These are phyloP conservation scores for Lacanobia wlatinum DNA, from an alignment of 2,888 invertebrate species.

Conservation along the genomic window DNA sequence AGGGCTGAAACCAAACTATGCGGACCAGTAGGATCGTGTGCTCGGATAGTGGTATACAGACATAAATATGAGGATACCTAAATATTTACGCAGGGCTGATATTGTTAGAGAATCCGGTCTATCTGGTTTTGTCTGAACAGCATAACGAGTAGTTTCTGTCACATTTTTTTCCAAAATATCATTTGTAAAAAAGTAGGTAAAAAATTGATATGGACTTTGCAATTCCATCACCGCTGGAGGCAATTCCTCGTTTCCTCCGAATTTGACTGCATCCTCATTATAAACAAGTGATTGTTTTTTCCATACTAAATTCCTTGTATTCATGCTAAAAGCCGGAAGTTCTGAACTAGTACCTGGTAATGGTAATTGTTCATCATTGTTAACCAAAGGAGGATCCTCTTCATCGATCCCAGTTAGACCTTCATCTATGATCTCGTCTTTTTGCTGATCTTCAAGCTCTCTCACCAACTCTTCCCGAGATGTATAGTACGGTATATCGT, in stretches of 20 bases:
- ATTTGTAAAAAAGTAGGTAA: no score
- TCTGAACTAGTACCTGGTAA: background rate
- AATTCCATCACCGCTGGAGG: slow-evolving; percentile 49
- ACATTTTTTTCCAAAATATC: background rate
- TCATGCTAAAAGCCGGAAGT: no score
- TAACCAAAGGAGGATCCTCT: slow-evolving; percentile 35
- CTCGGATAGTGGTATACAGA: slow-evolving; percentile 62
- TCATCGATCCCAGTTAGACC: no score
- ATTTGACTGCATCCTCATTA: slow-evolving; percentile 50
- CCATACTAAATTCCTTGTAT: slow-evolving; percentile 42
- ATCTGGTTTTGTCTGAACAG: background rate
- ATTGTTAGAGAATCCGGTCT: background rate
- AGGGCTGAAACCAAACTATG: slow-evolving; percentile 48
- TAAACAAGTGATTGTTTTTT: slow-evolving; percentile 47
- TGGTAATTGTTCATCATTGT: slow-evolving; percentile 33
- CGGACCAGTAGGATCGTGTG: slow-evolving; percentile 62
- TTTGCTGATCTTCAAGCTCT: background rate
- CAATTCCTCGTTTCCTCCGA: slow-evolving; percentile 46
- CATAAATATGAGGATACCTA: slow-evolving; percentile 50
- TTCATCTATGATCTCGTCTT: no score
- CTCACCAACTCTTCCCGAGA: slow-evolving; percentile 39
- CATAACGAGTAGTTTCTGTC: background rate
- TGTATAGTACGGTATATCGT: slow-evolving; percentile 49
- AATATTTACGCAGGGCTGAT: slow-evolving; percentile 5
- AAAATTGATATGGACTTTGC: slow-evolving; percentile 53